A percentile compares a stretch with the other conserved stretches of the same genome.
Conservation (phyloP, 2,888 invertebrate species). For the Gymnosoma rotundatum region DNA sequence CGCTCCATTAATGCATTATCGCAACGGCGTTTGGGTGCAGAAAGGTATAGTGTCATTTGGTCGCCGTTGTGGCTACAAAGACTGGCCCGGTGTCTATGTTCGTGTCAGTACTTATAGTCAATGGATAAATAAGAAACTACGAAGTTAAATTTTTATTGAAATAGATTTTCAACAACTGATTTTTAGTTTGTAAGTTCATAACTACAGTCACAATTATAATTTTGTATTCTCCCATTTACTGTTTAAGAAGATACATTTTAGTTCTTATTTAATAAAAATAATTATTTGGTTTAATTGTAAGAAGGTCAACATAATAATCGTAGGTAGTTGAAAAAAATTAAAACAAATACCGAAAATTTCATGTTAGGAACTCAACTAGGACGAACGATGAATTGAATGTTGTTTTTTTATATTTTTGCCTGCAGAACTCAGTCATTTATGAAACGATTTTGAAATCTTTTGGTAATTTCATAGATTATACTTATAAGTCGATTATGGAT, state of each 20-base stretch:
- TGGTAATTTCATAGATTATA: no score
- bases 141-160: constrained; percentile 55
- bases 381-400: no score
- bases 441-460: no score
- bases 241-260: constrained; percentile 13
- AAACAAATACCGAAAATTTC: no score
- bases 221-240: constrained; percentile 34
- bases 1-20: constrained; percentile 87
- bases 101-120: constrained; percentile 85
- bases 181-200: constrained; percentile 23
- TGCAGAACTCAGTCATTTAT: no score
- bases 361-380: no score
- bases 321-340: no score
- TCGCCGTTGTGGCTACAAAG: constrained; percentile 85
- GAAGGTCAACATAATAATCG: no score
- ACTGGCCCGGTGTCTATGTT: constrained; percentile 87
- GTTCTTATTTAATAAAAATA: neutral
- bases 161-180: constrained; percentile 44
- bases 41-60: constrained; percentile 88
- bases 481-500: no score
- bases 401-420: no score
- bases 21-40: constrained; percentile 83
- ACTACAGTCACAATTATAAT: neutral
- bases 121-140: constrained; percentile 81
- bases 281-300: no score